Conservation (phyloP, 2,888 invertebrate genomes). For the Cantharis nigra region DNA sequence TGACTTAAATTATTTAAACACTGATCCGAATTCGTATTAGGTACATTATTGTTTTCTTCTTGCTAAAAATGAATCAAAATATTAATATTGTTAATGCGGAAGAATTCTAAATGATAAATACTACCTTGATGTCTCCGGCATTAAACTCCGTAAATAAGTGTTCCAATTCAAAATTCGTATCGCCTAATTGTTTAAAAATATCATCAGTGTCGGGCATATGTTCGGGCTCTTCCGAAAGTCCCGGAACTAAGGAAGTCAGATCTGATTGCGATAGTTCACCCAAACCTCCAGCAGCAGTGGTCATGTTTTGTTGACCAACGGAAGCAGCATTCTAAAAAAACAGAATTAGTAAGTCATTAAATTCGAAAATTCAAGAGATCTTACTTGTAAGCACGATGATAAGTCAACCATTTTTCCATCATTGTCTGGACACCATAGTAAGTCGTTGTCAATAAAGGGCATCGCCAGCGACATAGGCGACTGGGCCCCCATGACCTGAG, state of each 20-base stretch:
- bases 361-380: slow-evolving; percentile 18
- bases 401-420: slow-evolving; percentile 93
- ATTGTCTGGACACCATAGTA: slow-evolving; percentile 93
- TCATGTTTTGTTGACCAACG: slow-evolving; percentile 60
- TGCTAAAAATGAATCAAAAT: slow-evolving; percentile 47
- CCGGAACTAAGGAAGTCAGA: slow-evolving; percentile 70
- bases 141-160: slow-evolving; percentile 80
- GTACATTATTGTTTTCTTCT: slow-evolving; percentile 60
- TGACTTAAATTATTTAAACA: slow-evolving; percentile 36
- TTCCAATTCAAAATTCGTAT: slow-evolving; percentile 86
- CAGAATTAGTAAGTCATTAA: neutral
- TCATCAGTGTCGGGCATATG: slow-evolving; percentile 69
- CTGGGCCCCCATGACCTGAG: slow-evolving; percentile 62
- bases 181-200: slow-evolving; percentile 79
- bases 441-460: slow-evolving; percentile 96
- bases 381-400: slow-evolving; percentile 85
- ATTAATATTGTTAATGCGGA: neutral
- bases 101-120: neutral
- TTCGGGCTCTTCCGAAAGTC: slow-evolving; percentile 59
- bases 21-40: slow-evolving; percentile 37
- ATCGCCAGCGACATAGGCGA: slow-evolving; percentile 75
- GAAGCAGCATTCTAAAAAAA: slow-evolving; percentile 66
- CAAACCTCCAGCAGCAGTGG: slow-evolving; percentile 54
- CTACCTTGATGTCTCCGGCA: slow-evolving; percentile 72
- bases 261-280: slow-evolving; percentile 76